Evolutionary conservation across 2,113 vertebrate species (phyloP).

Genomic region (Craseonycteris thonglongyai): DNA sequence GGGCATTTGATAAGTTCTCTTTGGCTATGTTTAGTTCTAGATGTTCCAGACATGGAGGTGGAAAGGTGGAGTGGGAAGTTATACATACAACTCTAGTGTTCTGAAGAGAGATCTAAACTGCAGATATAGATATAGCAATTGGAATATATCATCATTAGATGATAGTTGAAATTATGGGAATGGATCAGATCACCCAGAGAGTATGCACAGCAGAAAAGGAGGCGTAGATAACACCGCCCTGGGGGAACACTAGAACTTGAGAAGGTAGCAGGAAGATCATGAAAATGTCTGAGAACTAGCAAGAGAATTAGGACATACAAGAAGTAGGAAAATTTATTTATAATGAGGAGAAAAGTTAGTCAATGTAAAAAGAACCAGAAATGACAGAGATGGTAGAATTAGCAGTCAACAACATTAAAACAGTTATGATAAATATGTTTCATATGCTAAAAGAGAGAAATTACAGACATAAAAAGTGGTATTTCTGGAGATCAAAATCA

Average conservation of each 20-base stretch:
- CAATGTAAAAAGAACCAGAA: background rate
- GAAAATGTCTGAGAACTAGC: background rate
- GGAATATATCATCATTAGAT: background rate
- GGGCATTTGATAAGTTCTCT: background rate
- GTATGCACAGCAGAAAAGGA: background rate
- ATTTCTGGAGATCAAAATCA: constrained; percentile 27
- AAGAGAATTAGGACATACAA: background rate
- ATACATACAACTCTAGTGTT: background rate
- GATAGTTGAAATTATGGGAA: background rate
- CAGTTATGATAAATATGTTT: background rate
- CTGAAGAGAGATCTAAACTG: background rate
- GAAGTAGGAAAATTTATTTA: background rate
- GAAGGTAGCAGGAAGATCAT: background rate
- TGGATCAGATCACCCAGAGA: background rate
- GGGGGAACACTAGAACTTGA: background rate
- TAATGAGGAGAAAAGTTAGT: background rate
- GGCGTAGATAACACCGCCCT: background rate
- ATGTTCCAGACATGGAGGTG: background rate
- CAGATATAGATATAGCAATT: background rate
- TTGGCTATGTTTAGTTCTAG: background rate
- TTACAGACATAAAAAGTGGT: background rate
- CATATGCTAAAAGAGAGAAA: constrained; percentile 8
- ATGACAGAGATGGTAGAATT: background rate
- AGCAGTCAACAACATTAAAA: background rate
- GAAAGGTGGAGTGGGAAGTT: background rate